Conservation (phyloP, 37 sponge, comb jelly and placozoan genomes). For the Halichondria panicea region DNA sequence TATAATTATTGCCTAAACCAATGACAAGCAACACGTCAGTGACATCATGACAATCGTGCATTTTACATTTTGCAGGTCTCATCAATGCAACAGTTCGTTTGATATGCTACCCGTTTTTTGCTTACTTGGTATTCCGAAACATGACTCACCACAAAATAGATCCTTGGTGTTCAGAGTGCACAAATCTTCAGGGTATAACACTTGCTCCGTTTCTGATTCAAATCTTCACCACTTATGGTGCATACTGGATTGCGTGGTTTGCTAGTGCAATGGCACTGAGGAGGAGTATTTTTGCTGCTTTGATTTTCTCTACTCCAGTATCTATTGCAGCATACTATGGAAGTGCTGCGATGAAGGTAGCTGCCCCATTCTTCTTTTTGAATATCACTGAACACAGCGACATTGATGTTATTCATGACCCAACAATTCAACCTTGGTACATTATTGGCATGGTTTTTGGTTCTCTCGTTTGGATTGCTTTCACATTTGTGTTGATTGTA, state of each 20-base stretch:
- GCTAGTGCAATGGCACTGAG: conserved; percentile 43
- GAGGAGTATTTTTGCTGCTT: conserved; percentile 33
- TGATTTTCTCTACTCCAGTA: conserved; percentile 59
- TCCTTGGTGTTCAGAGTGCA: conserved; percentile 25
- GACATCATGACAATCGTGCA: not conserved
- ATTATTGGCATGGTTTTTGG: conserved; percentile 40
- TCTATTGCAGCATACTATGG: conserved; percentile 20
- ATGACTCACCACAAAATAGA: conserved; percentile 10
- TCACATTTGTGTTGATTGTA: too few relatives aligned
- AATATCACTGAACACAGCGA: too few relatives aligned
- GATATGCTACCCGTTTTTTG: conserved; percentile 33
- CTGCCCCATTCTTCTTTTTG: too few relatives aligned
- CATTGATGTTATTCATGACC: too few relatives aligned
- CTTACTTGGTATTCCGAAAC: conserved; percentile 39
- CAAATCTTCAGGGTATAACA: not conserved
- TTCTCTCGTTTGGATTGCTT: too few relatives aligned
- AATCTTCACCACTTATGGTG: conserved; percentile 47
- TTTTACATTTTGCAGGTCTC: conserved; percentile 38
- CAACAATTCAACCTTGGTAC: conserved; percentile 7
- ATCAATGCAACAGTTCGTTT: conserved; percentile 44
- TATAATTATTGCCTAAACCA: too few relatives aligned
- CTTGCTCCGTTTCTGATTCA: conserved; percentile 27
- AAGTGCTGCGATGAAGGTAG: too few relatives aligned
- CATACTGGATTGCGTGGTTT: conserved; percentile 32
- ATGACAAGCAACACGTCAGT: not conserved